Conservation (phyloP, 2,888 invertebrate genomes). For the Meta bourneti region DNA sequence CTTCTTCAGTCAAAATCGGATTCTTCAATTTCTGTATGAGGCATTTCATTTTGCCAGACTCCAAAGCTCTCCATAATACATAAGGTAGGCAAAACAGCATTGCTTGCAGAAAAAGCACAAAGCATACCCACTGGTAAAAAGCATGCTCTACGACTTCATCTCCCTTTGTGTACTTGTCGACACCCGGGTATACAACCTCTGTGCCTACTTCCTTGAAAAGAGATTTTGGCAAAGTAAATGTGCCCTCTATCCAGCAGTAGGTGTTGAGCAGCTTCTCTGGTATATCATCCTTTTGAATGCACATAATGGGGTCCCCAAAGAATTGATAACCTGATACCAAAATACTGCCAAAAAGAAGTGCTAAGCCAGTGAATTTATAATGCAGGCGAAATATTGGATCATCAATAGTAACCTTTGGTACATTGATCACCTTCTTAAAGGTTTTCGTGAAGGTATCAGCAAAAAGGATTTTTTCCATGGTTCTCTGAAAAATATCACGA, state of each 20-base stretch:
- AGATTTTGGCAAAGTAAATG: slow-evolving; percentile 79
- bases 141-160: slow-evolving; percentile 77
- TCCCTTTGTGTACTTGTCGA: slow-evolving; percentile 80
- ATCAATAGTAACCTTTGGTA: slow-evolving; percentile 86
- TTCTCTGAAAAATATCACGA: neutral
- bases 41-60: slow-evolving; percentile 77
- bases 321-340: slow-evolving; percentile 77
- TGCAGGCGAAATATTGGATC: slow-evolving; percentile 87
- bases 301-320: slow-evolving; percentile 90
- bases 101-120: slow-evolving; percentile 80
- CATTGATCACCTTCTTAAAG: slow-evolving; percentile 55
- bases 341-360: slow-evolving; percentile 77
- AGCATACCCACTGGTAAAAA: slow-evolving; percentile 80
- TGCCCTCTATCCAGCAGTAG: slow-evolving; percentile 86
- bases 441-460: slow-evolving; percentile 71
- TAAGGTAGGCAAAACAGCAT: slow-evolving; percentile 79
- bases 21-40: slow-evolving; percentile 77
- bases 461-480: slow-evolving; percentile 74
- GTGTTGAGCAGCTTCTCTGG: slow-evolving; percentile 94
- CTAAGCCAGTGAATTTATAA: slow-evolving; percentile 77
- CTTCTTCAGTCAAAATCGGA: slow-evolving; percentile 75
- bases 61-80: slow-evolving; percentile 78
- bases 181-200: slow-evolving; percentile 78
- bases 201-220: slow-evolving; percentile 77
- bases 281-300: slow-evolving; percentile 87